Percentiles rank a stretch among this genome's conserved stretches.
Evolutionary conservation across 92 coral and sea anemone genomes (phyloP).

Genomic region (Meandrina meandrites): DNA sequence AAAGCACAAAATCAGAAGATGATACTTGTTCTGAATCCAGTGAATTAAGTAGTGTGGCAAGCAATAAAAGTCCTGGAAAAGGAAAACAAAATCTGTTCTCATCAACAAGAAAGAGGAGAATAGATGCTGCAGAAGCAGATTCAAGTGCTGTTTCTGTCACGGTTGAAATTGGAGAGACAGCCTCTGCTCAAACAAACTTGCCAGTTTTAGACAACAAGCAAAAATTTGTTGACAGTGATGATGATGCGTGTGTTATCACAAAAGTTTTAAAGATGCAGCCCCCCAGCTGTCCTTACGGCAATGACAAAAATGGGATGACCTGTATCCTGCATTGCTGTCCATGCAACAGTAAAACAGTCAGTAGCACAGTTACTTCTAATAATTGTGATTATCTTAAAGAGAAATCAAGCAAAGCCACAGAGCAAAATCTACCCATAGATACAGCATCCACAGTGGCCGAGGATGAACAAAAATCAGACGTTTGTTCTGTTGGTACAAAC

Average conservation of each 20-base stretch:
- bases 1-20: background rate
- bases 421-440: background rate
- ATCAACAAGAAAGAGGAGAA: background rate
- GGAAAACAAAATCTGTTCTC: background rate
- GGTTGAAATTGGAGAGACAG: background rate
- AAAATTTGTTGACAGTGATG: background rate
- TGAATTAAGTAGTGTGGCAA: background rate
- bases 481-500: constrained; percentile 14
- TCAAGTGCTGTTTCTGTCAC: background rate
- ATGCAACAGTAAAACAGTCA: background rate
- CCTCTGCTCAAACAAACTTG: background rate
- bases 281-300: constrained; percentile 34
- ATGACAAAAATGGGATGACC: constrained; percentile 27
- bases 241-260: constrained; percentile 38
- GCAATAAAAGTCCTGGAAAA: background rate
- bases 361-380: background rate
- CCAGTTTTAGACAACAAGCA: background rate
- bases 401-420: background rate
- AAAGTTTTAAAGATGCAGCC: constrained; percentile 29
- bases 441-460: background rate
- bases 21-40: background rate
- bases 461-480: background rate
- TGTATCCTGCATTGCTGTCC: constrained; percentile 15
- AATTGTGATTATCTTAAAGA: background rate
- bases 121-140: constrained; percentile 13